Base-by-base conservation (phyloP, 2,113 vertebrate species). In the Catharus fuscescens region DNA sequence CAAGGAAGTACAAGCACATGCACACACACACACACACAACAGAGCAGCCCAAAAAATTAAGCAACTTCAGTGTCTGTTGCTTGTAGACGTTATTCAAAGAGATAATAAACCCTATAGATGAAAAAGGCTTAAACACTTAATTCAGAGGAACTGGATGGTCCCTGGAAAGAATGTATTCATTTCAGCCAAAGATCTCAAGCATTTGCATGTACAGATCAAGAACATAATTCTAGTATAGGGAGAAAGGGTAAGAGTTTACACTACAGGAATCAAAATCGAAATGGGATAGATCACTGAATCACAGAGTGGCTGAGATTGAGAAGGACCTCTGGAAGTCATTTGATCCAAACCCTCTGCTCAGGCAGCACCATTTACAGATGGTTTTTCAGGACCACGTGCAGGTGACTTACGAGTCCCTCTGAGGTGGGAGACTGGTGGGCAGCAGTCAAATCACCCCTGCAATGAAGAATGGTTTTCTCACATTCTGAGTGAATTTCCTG, bases 1-100 rank as follows among this genome's bases (percentile, higher is more conserved):
- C 1, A 8, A 12, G 6, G 32, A 66, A 52, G 18, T 36, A 67
- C 8, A 28, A 7, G 3, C 32, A 53, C 3, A 5, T 0, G 12
- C 18, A 12, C 9, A 56, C 21, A 34, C 21, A 34, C 4, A n/a
- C 2, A 64, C 1, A 40, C 6, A 36, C 34, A 36, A 36, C 8
- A 36, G 34, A 56, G 26, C 5, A 56, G 21, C 48, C n/a, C 18
- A 16, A 52, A 52, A 59, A 40, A 12, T 28, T 13, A 94, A 26
- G 11, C 9, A 74, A 45, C 12, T 56, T 61, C n/a, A 40, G 15
- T 4, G 19, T 57, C 47, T 66, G n/a, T 36, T 61, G 34, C 36
- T 53, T 47, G 50, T 19, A 73, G 19, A 36, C 2, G 42, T 6
- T 28, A 23, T 38, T 36, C 9, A 25, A 52, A 60, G 8, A 36